Conservation (phyloP, 2,113 vertebrate genomes). For the Spea bombifrons region DNA sequence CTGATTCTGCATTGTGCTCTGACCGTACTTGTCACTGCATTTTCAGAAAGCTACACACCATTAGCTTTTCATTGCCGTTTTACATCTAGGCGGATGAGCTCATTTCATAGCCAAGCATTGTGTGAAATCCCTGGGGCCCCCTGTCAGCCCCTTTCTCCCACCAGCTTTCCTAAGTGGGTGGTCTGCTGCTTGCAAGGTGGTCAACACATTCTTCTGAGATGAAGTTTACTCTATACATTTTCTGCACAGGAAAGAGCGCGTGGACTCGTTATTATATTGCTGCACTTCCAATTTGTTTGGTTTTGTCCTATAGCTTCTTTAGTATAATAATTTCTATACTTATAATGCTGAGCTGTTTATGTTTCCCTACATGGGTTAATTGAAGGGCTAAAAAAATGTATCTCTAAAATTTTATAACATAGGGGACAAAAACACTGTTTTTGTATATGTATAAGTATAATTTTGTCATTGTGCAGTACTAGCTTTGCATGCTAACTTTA, state of each 20-base stretch:
- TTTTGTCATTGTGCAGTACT: too few species aligned
- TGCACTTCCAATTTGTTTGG: background rate
- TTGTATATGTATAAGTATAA: too few species aligned
- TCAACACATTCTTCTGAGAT: slow-evolving; percentile 17
- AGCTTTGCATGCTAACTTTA: too few species aligned
- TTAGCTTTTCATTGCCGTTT: background rate
- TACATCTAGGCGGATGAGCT: background rate
- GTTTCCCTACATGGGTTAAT: too few species aligned
- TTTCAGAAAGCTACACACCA: background rate
- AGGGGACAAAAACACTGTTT: too few species aligned
- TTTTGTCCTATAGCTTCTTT: background rate
- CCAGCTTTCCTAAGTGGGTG: slow-evolving; percentile 37
- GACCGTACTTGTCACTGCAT: background rate
- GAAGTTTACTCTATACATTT: slow-evolving; percentile 21
- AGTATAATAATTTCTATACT: background rate
- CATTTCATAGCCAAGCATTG: background rate
- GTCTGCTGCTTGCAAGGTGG: slow-evolving; percentile 22
- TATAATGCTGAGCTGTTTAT: too few species aligned
- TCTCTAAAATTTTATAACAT: too few species aligned
- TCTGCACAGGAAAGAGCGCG: background rate
- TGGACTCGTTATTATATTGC: background rate
- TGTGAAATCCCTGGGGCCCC: slow-evolving; percentile 4
- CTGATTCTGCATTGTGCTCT: background rate
- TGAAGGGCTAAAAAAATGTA: too few species aligned
- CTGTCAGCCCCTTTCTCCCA: slow-evolving; percentile 9